Base-by-base conservation (phyloP, 2,797 vertebrate genomes). In the Pangasius djambal region DNA sequence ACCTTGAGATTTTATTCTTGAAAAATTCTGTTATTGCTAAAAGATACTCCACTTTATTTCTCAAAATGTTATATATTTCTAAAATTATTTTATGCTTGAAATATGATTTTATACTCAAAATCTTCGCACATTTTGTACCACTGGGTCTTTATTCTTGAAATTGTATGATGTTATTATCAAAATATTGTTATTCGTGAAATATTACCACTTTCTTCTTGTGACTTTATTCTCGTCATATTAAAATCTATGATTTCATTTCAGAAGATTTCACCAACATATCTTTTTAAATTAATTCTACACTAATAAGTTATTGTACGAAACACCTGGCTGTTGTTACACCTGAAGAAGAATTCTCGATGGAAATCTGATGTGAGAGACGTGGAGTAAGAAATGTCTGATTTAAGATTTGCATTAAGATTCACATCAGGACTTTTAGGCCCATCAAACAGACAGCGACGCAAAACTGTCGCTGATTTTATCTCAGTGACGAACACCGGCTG, bases 401-500 rank as follows among this genome's bases (percentile, higher is more conserved):
- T 75, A 25, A 48, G 22, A 55, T 4, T 9, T 4, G 37, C 22
- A 34, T 90, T 88, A 88, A 74, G 81, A 88, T 88, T 83, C 88
- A n/a, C 40, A 83, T 18, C 70, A 87, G 86, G 65, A 69, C 84
- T 34, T 69, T 55, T 50, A 82, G 86, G 85, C 65, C 77, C 72
- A 50, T 85, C 44, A 55, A 82, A 37, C 72, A 77, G 78, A 63
- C 37, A 65, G 34, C 16, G 7, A 74, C n/a, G 70, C 31, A 13
- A 78, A 81, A 85, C 55, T 22, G 37, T 52, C 28, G 69, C 78
- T 67, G 75, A 86, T 87, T 59, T 85, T 81, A 86, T 86, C 84
- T 34, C 61, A 37, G 88, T 89, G 90, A 90, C 89, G 87, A 90
- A 92, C 77, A 87, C 50, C 28, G 63, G 81, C 82, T 37, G 88